Conservation (phyloP, 2,888 invertebrate genomes). For the Drymonia ruficornis region DNA sequence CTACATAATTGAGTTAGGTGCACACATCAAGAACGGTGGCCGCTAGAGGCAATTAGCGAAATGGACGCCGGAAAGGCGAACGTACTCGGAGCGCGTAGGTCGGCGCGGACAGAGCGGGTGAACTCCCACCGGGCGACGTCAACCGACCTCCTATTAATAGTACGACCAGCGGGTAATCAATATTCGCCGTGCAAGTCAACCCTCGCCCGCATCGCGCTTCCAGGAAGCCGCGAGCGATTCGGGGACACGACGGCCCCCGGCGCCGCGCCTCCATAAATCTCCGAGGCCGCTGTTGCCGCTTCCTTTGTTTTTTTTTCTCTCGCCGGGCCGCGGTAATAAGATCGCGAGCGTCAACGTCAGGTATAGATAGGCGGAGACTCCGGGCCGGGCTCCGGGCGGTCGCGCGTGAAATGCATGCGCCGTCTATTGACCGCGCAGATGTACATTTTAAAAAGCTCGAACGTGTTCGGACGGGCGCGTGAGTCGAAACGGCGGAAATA, state of each 20-base stretch:
- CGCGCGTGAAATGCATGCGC: conserved; percentile 50
- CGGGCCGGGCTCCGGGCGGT: conserved; percentile 43
- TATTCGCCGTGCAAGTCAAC: conserved; percentile 67
- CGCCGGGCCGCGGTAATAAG: conserved; percentile 68
- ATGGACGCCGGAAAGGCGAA: conserved; percentile 65
- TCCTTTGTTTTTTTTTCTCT: conserved; percentile 71
- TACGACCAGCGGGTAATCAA: conserved; percentile 70
- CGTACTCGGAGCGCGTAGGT: conserved; percentile 51
- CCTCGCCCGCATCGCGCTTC: conserved; percentile 71
- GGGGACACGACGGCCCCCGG: conserved; percentile 61
- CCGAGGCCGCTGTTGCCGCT: conserved; percentile 61
- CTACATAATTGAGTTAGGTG: conserved; percentile 26
- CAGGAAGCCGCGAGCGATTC: conserved; percentile 62
- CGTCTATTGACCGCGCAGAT: conserved; percentile 64
- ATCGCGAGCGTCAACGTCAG: conserved; percentile 78
- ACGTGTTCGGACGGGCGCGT: conserved; percentile 41
- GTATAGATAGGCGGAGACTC: conserved; percentile 57
- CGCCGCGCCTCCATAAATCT: conserved; percentile 80
- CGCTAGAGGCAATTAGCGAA: conserved; percentile 69
- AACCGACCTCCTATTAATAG: conserved; percentile 72
- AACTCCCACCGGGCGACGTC: conserved; percentile 48
- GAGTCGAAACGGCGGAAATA: conserved; percentile 56
- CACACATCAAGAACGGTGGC: conserved; percentile 32
- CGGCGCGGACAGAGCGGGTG: conserved; percentile 45
- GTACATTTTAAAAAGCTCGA: conserved; percentile 48